Conservation (phyloP, 2,797 vertebrate genomes). For the Bradypodion ventrale region DNA sequence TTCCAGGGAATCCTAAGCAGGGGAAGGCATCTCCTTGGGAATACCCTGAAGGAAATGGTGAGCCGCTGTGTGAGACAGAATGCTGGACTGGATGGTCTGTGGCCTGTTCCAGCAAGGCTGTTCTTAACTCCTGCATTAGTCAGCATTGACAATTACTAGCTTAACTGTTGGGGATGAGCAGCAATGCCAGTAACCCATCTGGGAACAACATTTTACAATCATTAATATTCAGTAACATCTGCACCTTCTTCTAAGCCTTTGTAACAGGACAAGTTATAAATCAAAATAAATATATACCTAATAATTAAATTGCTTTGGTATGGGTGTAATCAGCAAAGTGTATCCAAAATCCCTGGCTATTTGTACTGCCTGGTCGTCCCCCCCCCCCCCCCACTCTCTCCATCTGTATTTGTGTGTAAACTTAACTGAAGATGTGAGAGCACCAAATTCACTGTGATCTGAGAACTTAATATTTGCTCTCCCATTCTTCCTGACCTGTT, state of each 20-base stretch:
- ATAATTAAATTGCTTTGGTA: conserved; percentile 23
- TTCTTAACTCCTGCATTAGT: too few species aligned
- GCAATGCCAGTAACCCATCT: conserved; percentile 12
- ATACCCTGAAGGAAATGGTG: too few species aligned
- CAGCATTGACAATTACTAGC: neutral
- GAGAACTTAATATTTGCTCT: neutral
- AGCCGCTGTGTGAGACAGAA: too few species aligned
- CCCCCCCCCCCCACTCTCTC: too few species aligned
- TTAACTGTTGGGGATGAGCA: neutral
- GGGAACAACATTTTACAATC: conserved; percentile 11
- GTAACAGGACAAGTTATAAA: conserved; percentile 20
- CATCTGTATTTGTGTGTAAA: neutral
- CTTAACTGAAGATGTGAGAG: neutral
- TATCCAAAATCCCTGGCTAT: conserved; percentile 36
- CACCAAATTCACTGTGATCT: conserved; percentile 13
- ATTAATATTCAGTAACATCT: conserved; percentile 7
- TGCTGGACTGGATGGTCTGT: too few species aligned
- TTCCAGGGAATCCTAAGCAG: too few species aligned
- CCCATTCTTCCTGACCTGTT: too few species aligned
- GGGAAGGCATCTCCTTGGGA: too few species aligned
- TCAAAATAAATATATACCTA: conserved; percentile 14
- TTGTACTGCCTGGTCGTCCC: too few species aligned
- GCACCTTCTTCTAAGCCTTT: neutral
- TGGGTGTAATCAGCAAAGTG: neutral
- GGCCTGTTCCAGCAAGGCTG: too few species aligned